Evolutionary conservation across 2,113 vertebrate genomes (phyloP).

Genomic region (Limanda limanda): DNA sequence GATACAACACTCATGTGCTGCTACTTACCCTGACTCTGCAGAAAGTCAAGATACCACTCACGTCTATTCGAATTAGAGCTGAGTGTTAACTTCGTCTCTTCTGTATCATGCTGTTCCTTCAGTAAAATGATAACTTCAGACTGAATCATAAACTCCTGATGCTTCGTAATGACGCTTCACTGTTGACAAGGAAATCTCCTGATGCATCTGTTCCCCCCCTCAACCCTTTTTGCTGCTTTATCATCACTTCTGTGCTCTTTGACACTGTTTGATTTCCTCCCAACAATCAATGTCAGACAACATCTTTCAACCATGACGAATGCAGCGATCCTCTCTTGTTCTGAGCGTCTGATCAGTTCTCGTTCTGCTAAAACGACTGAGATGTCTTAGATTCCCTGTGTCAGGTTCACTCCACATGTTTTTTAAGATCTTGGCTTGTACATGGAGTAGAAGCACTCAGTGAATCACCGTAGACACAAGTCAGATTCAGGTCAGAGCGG

Average conservation of each 20-base stretch:
- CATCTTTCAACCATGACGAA: constrained; percentile 34
- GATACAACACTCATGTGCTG: no score
- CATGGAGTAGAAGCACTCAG: no score
- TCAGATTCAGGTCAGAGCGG: not conserved
- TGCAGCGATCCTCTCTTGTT: constrained; percentile 27
- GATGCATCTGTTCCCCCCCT: no score
- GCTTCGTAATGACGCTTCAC: not conserved
- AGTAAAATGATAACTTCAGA: not conserved
- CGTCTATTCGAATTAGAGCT: not conserved
- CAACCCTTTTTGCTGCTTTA: not conserved
- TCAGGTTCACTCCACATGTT: constrained; percentile 2
- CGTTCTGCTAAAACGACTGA: no score
- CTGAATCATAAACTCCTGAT: not conserved
- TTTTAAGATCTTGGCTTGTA: no score
- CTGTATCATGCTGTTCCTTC: not conserved
- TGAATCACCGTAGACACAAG: no score
- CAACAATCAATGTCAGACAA: constrained; percentile 21
- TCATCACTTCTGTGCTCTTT: constrained; percentile 32
- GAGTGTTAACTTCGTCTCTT: not conserved
- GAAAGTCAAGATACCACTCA: not conserved
- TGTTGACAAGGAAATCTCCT: no score
- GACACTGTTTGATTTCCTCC: constrained; percentile 18
- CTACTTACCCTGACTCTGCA: not conserved
- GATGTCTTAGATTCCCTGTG: no score
- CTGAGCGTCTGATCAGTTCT: not conserved